Conservation (phyloP, 2,888 invertebrate species). For the Lithophane socia region DNA sequence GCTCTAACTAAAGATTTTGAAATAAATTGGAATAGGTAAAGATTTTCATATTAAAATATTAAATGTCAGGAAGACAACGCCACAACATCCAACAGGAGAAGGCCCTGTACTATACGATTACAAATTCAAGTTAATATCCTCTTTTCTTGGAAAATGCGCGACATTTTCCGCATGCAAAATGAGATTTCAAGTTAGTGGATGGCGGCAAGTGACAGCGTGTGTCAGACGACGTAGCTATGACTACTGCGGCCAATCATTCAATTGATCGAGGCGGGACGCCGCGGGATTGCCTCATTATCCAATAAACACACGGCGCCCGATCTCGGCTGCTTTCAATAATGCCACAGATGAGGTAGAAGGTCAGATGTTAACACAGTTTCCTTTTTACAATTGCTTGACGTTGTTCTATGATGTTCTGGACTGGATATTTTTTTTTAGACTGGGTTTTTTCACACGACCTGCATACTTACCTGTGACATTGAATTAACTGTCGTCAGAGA, state of each 20-base stretch:
- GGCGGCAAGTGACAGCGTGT: constrained; percentile 37
- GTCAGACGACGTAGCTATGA: constrained; percentile 74
- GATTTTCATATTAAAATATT: background rate
- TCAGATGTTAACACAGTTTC: constrained; percentile 54
- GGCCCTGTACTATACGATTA: no score
- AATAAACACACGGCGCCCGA: constrained; percentile 81
- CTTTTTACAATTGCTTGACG: constrained; percentile 42
- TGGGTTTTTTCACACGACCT: constrained; percentile 3
- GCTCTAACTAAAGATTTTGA: background rate
- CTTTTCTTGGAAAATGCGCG: background rate
- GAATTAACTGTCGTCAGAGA: constrained; percentile 47
- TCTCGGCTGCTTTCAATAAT: constrained; percentile 70
- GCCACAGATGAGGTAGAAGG: constrained; percentile 64
- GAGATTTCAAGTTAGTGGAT: constrained; percentile 45
- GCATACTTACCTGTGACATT: constrained; percentile 21
- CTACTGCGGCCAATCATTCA: constrained; percentile 82
- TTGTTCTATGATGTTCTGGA: constrained; percentile 10
- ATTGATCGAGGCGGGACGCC: constrained; percentile 81
- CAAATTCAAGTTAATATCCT: no score
- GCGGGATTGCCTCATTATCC: constrained; percentile 85
- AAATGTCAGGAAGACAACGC: background rate
- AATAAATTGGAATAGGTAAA: no score
- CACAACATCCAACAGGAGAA: background rate
- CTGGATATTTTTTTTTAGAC: background rate
- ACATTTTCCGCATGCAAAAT: constrained; percentile 11